Evolutionary conservation across 92 coral and sea anemone genomes (phyloP), one percentile per base, ranked within the genome.

Genomic region (Parazoanthus darwini): DNA sequence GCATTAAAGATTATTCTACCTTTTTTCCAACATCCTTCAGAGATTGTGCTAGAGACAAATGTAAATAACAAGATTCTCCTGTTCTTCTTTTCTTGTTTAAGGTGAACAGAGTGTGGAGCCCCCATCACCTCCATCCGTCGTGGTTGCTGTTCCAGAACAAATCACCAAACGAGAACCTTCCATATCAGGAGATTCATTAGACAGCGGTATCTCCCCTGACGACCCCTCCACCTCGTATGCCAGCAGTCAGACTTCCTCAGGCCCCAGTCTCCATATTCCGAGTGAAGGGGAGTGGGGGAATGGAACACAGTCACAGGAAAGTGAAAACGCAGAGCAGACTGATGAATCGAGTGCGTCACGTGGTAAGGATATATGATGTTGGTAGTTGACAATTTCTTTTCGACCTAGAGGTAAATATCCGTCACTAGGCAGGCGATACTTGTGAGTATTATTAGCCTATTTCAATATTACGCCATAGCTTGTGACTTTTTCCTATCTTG

Each of bases 151-250:
- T 0, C 70, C 25, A 26, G 25, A 1, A 7, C 8, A n/a, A 11
- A 58, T 58, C 66, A 14, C 66, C 23, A 58, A 58, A 20, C 66
- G 66, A 58, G 66, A 58, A 4, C 70, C 70, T 63, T 63, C 70
- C n/a, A 7, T 18, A 14, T 63, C 70, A 23, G 70, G 26, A 63
- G 1, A 20, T 63, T 63, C 70, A 20, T 63, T 63, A 63, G 86
- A 82, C 76, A 82, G 86, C 86, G 86, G 86, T 82, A 63, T 82
- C 74, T 82, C 76, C 18, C 86, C 50, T 82, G 86, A 82, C 29
- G 74, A 82, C n/a, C 33, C 51, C 1, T 3, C 29, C 11, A 68
- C 18, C 56, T 39, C 86, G 11, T 35, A 3, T 37, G 16, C 77
- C 75, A 82, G 54, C 36, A 20, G 23, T 23, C 86, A 82, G 59